phyloP scores from a whole-genome alignment of 2,888 invertebrate species.

The Camptogramma bilineatum region DNA sequence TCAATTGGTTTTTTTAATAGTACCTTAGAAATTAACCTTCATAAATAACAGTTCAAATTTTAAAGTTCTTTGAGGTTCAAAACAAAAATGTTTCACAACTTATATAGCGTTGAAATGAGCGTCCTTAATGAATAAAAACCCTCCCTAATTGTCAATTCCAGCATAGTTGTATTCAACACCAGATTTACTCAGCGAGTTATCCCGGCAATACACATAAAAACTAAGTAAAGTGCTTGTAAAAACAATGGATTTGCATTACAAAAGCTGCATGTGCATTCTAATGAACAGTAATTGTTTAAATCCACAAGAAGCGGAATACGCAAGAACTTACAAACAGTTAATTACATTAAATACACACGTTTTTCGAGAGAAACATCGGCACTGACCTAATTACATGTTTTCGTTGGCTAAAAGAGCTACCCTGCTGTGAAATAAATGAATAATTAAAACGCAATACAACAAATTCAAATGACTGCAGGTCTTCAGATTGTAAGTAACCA shows the following conservation, averaged over 20 bases:
- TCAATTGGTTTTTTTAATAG: too few species aligned
- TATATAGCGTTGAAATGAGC: not conserved
- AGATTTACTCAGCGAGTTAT: not conserved
- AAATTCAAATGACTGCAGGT: not conserved
- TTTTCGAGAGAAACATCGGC: constrained; percentile 45
- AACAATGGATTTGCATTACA: constrained; percentile 76
- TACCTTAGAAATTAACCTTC: too few species aligned
- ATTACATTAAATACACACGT: constrained; percentile 60
- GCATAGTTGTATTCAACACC: not conserved
- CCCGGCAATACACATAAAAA: constrained; percentile 13
- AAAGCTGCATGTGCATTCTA: constrained; percentile 69
- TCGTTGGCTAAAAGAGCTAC: constrained; percentile 25
- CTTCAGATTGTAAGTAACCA: too few species aligned
- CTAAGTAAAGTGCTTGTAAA: constrained; percentile 51
- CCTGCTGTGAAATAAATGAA: constrained; percentile 6
- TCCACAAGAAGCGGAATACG: constrained; percentile 67
- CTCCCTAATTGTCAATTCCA: not conserved
- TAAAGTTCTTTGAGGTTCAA: too few species aligned
- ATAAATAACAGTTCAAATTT: too few species aligned
- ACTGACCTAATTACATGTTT: constrained; percentile 45
- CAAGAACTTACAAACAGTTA: constrained; percentile 62
- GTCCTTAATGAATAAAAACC: not conserved
- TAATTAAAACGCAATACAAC: constrained; percentile 6
- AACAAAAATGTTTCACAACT: not conserved
- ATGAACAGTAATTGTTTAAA: constrained; percentile 77